Base-by-base conservation (phyloP, 2,888 invertebrate species). In the Arenicola marina region DNA sequence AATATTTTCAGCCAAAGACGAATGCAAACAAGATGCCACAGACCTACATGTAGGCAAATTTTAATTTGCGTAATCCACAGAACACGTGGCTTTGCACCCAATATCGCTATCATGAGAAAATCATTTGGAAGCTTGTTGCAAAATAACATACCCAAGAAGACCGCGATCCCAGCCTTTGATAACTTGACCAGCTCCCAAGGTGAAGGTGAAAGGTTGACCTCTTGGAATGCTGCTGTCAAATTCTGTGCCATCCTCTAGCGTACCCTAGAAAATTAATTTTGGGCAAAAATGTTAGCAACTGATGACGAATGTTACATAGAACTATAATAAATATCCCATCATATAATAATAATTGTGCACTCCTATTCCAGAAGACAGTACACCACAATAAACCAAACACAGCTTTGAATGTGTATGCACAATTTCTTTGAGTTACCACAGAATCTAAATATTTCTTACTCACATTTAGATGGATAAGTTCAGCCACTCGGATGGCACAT, bases 131-230 rank as follows among this genome's bases (percentile, higher is more conserved):
- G n/a, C n/a, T n/a, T 38, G 18, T 18, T 18, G 18, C 38, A 38
- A 11, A 15, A 57, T 31, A 38, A 29, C 75, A 76, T 84, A 88
- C 88, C 91, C 91, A 65, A 93, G 85, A 1, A 94, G 86, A 0
- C 93, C 93, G 84, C 92, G 92, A 74, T 94, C 93, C 93, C 93
- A 93, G 45, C 93, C 93, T 82, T 91, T 91, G 71, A 94, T 93
- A 2, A 93, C 93, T 84, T 93, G 92, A 0, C 92, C 92, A 2
- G 88, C 87, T 46, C 93, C 93, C 60, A 94, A 84, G 1, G 91
- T 91, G 77, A 94, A 92, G 15, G 89, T 89, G 64, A 93, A 87
- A 0, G 92, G 91, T 69, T 90, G 87, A 29, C 88, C 89, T 69
- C 92, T 85, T 26, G 88, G 87, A 73, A 89, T 87, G 67, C 91